phyloP scores from a whole-genome alignment of 2,888 invertebrate species.

The Scelioninae gen. 1 region DNA sequence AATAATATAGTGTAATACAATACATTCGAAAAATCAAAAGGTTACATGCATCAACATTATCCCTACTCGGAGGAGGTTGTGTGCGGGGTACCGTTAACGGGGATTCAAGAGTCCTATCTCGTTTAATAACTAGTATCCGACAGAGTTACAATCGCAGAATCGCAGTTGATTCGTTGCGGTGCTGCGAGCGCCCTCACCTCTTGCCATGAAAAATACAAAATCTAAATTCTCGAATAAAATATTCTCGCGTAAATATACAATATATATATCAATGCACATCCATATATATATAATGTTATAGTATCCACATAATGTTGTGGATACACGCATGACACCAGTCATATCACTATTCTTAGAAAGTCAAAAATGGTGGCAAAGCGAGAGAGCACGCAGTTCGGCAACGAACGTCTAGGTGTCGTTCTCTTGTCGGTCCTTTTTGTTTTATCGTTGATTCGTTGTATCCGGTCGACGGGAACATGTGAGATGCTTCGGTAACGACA shows the following conservation, averaged over 20 bases:
- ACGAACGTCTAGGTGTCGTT: constrained; percentile 36
- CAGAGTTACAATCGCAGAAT: constrained; percentile 73
- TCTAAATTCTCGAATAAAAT: constrained; percentile 74
- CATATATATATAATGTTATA: constrained; percentile 70
- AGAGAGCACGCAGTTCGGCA: constrained; percentile 21
- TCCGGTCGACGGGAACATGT: constrained; percentile 82
- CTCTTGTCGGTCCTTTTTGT: constrained; percentile 20
- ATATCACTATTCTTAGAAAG: constrained; percentile 79
- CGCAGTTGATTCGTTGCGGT: constrained; percentile 4
- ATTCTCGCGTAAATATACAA: constrained; percentile 58
- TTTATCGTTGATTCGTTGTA: constrained; percentile 81
- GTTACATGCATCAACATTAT: constrained; percentile 77
- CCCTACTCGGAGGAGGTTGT: constrained; percentile 72
- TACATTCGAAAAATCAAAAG: constrained; percentile 76
- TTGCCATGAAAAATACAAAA: constrained; percentile 84
- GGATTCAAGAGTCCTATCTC: constrained; percentile 75
- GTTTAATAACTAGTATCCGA: constrained; percentile 79
- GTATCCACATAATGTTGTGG: too few species aligned
- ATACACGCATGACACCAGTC: constrained; percentile 69
- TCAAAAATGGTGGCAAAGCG: constrained; percentile 2
- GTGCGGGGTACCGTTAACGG: constrained; percentile 69
- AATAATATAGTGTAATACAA: constrained; percentile 77
- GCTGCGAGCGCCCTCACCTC: constrained; percentile 62
- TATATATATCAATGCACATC: constrained; percentile 71
- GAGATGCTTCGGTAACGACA: constrained; percentile 69